Percentiles rank a stretch among this genome's conserved stretches.
These are phyloP conservation scores for Gobio gobio DNA, from an alignment of 2,113 vertebrate species.

Conservation along the genomic window DNA sequence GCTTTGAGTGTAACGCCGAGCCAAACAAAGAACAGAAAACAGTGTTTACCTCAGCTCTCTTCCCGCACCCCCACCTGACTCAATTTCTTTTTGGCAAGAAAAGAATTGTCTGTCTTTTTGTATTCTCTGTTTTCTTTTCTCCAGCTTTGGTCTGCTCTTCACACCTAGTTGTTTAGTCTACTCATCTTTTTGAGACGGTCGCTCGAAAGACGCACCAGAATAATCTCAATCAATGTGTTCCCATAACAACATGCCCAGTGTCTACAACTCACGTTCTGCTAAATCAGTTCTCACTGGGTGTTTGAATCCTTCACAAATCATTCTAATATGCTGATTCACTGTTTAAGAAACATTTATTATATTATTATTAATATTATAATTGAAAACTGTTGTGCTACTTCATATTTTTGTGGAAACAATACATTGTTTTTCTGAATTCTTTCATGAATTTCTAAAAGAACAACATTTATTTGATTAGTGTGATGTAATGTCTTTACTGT, in stretches of 20 bases:
- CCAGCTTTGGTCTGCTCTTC: background rate
- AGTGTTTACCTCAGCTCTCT: background rate
- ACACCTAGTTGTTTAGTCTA: background rate
- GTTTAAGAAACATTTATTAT: too few species aligned
- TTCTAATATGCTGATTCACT: too few species aligned
- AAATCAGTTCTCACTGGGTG: background rate
- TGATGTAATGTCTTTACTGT: too few species aligned
- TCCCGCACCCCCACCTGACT: background rate
- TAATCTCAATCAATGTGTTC: conserved; percentile 7
- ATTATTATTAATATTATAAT: too few species aligned
- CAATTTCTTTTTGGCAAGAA: background rate
- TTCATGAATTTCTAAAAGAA: too few species aligned
- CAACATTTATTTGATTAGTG: too few species aligned
- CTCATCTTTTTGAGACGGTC: background rate
- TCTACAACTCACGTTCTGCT: background rate
- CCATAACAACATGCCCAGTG: conserved; percentile 26
- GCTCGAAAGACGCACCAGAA: background rate
- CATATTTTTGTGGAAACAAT: too few species aligned
- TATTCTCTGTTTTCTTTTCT: conserved; percentile 3
- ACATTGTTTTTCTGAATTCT: too few species aligned
- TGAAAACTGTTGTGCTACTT: too few species aligned
- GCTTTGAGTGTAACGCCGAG: conserved; percentile 11
- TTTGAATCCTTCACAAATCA: background rate
- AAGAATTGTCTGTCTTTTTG: background rate
- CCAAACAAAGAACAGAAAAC: conserved; percentile 9